Evolutionary conservation across 2,888 invertebrate species (phyloP).

Genomic region (Drosophila tanythrix): DNA sequence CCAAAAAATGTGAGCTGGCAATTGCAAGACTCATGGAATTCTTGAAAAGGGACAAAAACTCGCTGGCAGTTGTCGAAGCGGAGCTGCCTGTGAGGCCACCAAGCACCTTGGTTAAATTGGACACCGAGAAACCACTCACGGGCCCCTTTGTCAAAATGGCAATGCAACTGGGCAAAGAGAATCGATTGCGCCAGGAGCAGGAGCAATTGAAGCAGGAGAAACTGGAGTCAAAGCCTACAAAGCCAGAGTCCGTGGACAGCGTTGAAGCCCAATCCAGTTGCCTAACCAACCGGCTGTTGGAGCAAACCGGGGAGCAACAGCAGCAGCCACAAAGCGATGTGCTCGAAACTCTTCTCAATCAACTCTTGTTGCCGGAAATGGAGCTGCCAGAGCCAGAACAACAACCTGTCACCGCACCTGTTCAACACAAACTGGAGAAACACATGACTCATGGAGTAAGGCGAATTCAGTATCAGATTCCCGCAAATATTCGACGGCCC

Average conservation of each 20-base stretch:
- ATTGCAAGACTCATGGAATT: constrained; percentile 25
- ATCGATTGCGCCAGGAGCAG: constrained; percentile 1
- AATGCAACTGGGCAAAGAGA: constrained; percentile 25
- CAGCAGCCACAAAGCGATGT: background rate
- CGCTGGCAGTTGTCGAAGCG: background rate
- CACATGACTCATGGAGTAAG: too few relatives aligned
- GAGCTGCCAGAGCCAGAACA: background rate
- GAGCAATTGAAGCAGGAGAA: background rate
- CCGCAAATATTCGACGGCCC: too few relatives aligned
- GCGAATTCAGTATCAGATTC: too few relatives aligned
- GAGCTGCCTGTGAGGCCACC: background rate
- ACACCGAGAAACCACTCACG: background rate
- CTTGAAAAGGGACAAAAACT: constrained; percentile 8
- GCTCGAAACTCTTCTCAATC: background rate
- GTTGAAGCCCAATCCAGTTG: constrained; percentile 38
- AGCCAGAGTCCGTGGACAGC: constrained; percentile 1
- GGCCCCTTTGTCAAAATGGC: constrained; percentile 34
- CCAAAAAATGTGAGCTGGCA: constrained; percentile 28
- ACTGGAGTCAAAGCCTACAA: background rate
- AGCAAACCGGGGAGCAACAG: background rate
- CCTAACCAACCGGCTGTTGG: constrained; percentile 34
- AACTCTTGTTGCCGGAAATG: background rate
- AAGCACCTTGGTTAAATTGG: background rate
- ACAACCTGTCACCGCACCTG: background rate
- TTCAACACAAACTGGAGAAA: too few relatives aligned